Evolutionary conservation across 2,888 invertebrate species (phyloP).

Genomic region (Blastobasis lacticolella): DNA sequence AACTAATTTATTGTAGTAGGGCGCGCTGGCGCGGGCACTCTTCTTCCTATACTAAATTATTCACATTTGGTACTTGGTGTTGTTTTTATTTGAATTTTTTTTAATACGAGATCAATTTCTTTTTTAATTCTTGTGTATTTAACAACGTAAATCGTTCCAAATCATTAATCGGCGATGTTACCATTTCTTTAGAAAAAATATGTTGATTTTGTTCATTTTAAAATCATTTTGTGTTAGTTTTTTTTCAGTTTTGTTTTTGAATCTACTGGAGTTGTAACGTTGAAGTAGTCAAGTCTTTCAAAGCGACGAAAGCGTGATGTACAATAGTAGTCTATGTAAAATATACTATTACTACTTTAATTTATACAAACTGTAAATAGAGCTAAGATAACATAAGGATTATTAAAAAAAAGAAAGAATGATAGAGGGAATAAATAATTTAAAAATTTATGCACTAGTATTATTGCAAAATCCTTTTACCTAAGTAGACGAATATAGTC

Average conservation of each 20-base stretch:
- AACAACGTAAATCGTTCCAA: constrained; percentile 34
- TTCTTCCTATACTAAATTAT: constrained; percentile 54
- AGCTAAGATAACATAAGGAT: constrained; percentile 63
- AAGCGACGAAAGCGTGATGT: constrained; percentile 53
- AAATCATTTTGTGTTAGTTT: constrained; percentile 15
- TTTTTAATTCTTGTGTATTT: constrained; percentile 35
- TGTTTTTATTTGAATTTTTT: constrained; percentile 43
- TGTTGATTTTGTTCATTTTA: constrained; percentile 27
- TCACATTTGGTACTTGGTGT: constrained; percentile 67
- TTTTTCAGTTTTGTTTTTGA: constrained; percentile 14
- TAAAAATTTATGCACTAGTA: constrained; percentile 22
- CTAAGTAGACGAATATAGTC: too few relatives aligned
- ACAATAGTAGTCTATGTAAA: constrained; percentile 68
- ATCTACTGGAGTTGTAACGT: constrained; percentile 23
- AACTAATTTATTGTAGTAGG: constrained; percentile 52
- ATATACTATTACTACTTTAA: constrained; percentile 65
- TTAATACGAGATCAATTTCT: constrained; percentile 45
- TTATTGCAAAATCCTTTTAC: too few relatives aligned
- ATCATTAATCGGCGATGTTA: constrained; percentile 49
- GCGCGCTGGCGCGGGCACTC: constrained; percentile 37
- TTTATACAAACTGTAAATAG: constrained; percentile 73
- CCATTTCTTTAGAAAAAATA: constrained; percentile 20
- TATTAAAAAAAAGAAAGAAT: constrained; percentile 67
- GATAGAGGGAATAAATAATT: constrained; percentile 70
- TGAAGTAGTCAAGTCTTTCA: constrained; percentile 60